phyloP scores from a whole-genome alignment of 2,113 vertebrate genomes.

The Daubentonia madagascariensis region DNA sequence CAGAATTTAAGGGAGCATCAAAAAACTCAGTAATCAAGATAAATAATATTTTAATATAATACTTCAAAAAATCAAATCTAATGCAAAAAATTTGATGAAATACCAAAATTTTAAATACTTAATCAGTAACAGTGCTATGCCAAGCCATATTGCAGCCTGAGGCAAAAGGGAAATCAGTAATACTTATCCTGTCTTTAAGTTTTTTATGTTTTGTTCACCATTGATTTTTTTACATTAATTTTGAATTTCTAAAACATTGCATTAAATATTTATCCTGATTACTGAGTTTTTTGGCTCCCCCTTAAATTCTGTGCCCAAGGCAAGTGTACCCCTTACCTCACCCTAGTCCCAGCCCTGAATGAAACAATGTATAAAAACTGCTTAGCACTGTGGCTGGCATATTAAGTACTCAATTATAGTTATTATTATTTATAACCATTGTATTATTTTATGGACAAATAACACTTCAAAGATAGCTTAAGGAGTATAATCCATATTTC shows the following conservation, averaged over 20 bases:
- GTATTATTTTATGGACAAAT: neutral
- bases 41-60: neutral
- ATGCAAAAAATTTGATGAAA: neutral
- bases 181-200: neutral
- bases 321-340: neutral
- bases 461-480: neutral
- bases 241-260: neutral
- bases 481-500: neutral
- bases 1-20: neutral
- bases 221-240: neutral
- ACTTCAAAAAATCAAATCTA: slow-evolving; percentile 15
- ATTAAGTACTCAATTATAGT: neutral
- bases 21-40: neutral
- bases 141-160: neutral
- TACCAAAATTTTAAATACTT: neutral
- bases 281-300: neutral
- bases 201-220: neutral
- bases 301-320: neutral
- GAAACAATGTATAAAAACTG: neutral
- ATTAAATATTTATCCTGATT: neutral
- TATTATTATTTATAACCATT: neutral
- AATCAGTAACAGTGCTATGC: neutral
- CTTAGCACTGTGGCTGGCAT: neutral
- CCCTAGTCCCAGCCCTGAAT: neutral
- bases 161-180: neutral